Base-by-base conservation (phyloP, 2,888 invertebrate genomes). In the Dryobotodes eremita region DNA sequence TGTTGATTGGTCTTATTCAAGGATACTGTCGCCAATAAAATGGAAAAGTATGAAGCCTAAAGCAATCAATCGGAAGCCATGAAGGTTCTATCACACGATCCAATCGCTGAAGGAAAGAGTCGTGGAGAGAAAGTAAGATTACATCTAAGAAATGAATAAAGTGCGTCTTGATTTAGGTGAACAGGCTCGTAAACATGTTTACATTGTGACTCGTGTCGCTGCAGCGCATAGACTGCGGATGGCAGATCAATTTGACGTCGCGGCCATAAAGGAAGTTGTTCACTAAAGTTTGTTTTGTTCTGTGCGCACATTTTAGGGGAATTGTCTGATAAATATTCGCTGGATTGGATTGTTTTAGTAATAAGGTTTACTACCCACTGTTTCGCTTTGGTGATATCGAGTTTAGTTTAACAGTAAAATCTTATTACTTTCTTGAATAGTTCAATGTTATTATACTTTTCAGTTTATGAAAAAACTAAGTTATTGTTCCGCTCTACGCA, bases 141-240 rank as follows among this genome's bases (percentile, higher is more conserved):
- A 75, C 83, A 83, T 84, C 84, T 80, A 62, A 68, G 81, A 85
- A 86, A 90, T 90, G 87, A 89, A 90, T 89, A 87, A 86, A 90
- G 80, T 86, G 85, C 57, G 79, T 71, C 79, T 82, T 85, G 85
- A 87, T 85, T 86, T 89, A 87, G 79, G 88, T 87, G 89, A 90
- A 89, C 85, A 83, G 71, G 87, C 73, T 86, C 85, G 92, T 92
- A 92, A 92, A 92, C 90, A 91, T 92, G 92, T 92, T 92, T 90
- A 89, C 89, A 79, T 62, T 74, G 83, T 71, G 76, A 68, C 83
- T 72, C 31, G 53, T 74, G 69, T 31, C 59, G 59, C 71, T 79
- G 61, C 78, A 68, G 55, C 62, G 13, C 70, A 66, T 59, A 70
- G 36, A 72, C 62, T 68, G 72, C 79, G 75, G 77, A 80, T 74